Evolutionary conservation across 2,113 vertebrate genomes (phyloP).

Genomic region (Axis porcinus): DNA sequence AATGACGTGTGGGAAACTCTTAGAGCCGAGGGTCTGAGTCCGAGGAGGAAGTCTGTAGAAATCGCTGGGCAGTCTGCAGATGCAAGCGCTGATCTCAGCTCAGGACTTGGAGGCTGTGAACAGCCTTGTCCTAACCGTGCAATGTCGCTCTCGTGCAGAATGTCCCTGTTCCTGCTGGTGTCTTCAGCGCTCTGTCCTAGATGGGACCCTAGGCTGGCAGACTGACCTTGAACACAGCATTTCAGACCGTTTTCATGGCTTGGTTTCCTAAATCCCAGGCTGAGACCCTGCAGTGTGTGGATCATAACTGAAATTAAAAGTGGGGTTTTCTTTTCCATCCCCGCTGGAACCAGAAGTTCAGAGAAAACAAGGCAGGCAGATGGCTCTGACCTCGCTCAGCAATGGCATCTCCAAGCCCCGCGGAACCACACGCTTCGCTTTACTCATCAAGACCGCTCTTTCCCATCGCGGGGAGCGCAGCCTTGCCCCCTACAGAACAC

Average conservation of each 20-base stretch:
- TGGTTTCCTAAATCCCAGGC: constrained; percentile 49
- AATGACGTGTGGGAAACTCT: not conserved
- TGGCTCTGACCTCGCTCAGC: not conserved
- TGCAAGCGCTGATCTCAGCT: accelerated
- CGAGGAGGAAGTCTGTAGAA: not conserved
- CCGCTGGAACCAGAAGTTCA: constrained; percentile 28
- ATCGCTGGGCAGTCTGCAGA: not conserved
- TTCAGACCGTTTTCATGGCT: not conserved
- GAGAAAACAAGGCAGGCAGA: constrained; percentile 14
- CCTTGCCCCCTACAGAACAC: not conserved
- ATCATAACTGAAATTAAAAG: constrained; percentile 60
- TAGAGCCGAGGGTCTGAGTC: not conserved
- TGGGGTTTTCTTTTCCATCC: constrained; percentile 71
- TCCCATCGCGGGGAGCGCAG: not conserved
- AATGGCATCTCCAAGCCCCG: not conserved
- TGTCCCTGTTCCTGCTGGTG: not conserved
- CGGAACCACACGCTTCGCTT: not conserved
- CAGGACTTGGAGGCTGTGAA: not conserved
- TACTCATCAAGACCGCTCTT: not conserved
- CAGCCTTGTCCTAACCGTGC: accelerated
- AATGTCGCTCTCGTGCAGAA: accelerated
- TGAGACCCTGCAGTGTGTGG: constrained; percentile 48
- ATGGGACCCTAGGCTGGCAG: not conserved
- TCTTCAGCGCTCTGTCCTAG: not conserved
- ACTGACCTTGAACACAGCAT: not conserved